A percentile compares a stretch with the other conserved stretches of the same genome.
Conservation (phyloP, 2,113 vertebrate genomes). For the Talpa occidentalis region DNA sequence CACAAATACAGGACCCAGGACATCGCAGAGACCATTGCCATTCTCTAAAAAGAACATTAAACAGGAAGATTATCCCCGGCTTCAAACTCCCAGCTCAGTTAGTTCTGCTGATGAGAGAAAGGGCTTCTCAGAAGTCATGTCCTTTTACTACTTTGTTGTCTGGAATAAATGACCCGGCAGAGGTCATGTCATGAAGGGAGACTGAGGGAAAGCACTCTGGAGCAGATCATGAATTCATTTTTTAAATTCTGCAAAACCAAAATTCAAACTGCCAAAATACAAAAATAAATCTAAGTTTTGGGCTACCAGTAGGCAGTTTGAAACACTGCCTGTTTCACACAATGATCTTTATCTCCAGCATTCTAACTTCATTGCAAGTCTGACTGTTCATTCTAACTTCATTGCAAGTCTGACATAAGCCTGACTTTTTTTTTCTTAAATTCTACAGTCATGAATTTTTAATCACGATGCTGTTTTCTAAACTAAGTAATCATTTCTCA, state of each 20-base stretch:
- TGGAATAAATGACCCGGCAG: conserved; percentile 57
- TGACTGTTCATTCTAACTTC: no score
- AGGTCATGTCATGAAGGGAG: conserved; percentile 75
- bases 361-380: conserved; percentile 80
- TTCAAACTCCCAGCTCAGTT: conserved; percentile 53
- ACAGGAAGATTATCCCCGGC: conserved; percentile 79
- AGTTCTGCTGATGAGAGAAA: conserved; percentile 29
- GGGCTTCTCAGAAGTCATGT: conserved; percentile 37
- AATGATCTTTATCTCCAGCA: not conserved
- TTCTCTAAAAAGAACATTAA: conserved; percentile 89
- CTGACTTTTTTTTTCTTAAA: conserved; percentile 69
- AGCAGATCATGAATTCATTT: conserved; percentile 68
- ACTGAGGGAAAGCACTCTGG: conserved; percentile 52
- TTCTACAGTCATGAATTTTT: conserved; percentile 85
- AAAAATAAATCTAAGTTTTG: conserved; percentile 57
- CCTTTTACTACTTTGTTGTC: conserved; percentile 54
- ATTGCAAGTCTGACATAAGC: conserved; percentile 77
- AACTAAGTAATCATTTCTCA: conserved; percentile 86
- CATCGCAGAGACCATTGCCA: conserved; percentile 95
- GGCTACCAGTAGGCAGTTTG: not conserved
- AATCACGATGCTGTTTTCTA: conserved; percentile 81
- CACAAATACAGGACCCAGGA: conserved; percentile 97
- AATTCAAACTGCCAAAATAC: not conserved
- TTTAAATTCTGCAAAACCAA: conserved; percentile 80
- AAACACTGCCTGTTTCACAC: not conserved